These are phyloP conservation scores for Chanos chanos DNA, from an alignment of 2,797 vertebrate species.

Conservation along the genomic window DNA sequence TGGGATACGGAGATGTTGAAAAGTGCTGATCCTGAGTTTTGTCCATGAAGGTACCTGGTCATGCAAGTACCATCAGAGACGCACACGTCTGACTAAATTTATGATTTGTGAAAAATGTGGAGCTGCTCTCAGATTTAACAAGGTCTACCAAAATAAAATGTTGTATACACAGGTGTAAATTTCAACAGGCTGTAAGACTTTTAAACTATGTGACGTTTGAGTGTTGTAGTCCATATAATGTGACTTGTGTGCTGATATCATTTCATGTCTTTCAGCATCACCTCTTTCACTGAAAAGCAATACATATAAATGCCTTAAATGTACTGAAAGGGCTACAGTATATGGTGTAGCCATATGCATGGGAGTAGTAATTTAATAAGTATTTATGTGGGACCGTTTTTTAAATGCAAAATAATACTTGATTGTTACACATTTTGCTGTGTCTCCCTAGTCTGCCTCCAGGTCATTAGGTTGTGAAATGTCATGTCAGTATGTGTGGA, in stretches of 20 bases:
- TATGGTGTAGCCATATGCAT: no score
- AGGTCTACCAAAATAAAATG: constrained; percentile 33
- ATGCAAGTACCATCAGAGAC: constrained; percentile 3
- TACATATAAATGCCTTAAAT: not conserved
- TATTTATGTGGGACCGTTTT: no score
- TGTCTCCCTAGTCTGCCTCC: not conserved
- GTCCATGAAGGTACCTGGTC: constrained; percentile 18
- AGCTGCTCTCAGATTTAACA: constrained; percentile 32
- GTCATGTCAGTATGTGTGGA: constrained; percentile 12
- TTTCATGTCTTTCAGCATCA: constrained; percentile 4
- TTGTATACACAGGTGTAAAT: constrained; percentile 42
- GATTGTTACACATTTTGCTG: no score
- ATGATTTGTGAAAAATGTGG: constrained; percentile 39
- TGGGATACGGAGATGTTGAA: no score
- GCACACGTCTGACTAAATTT: constrained; percentile 21
- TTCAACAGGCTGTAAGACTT: constrained; percentile 9
- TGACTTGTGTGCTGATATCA: constrained; percentile 23
- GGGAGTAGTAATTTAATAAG: no score
- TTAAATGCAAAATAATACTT: no score
- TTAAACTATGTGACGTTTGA: constrained; percentile 1
- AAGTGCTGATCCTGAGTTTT: constrained; percentile 22
- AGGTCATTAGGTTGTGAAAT: constrained; percentile 23
- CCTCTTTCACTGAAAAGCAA: not conserved
- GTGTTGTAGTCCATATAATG: constrained; percentile 25
- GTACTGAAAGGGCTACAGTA: not conserved